phyloP scores from a whole-genome alignment of 2,888 invertebrate genomes.

The Thereva unica region DNA sequence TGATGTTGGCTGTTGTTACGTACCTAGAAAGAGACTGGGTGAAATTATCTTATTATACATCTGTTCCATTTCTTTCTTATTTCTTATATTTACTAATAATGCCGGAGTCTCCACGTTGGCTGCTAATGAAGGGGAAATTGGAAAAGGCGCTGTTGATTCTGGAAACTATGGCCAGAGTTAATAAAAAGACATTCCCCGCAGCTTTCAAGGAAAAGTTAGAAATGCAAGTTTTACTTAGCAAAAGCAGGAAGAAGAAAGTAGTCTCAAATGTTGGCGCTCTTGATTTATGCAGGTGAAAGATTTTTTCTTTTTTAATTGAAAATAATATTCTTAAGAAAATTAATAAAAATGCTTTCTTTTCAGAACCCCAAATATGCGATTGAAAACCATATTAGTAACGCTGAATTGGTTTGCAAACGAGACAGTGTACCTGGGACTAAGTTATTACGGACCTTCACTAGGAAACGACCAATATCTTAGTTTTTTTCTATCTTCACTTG shows the following conservation, averaged over 20 bases:
- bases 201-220: conserved; percentile 74
- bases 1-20: conserved; percentile 81
- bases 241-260: conserved; percentile 63
- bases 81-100: conserved; percentile 84
- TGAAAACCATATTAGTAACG: conserved; percentile 84
- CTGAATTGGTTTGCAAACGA: conserved; percentile 92
- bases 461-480: conserved; percentile 87
- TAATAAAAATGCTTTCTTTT: background rate
- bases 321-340: background rate
- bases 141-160: conserved; percentile 81
- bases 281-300: conserved; percentile 53
- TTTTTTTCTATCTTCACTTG: conserved; percentile 82
- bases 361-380: conserved; percentile 84
- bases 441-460: conserved; percentile 87
- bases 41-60: conserved; percentile 76
- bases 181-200: conserved; percentile 74
- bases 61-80: conserved; percentile 82
- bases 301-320: background rate
- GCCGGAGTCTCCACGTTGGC: conserved; percentile 91
- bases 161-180: conserved; percentile 75
- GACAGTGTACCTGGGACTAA: conserved; percentile 88
- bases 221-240: conserved; percentile 70
- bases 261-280: conserved; percentile 57
- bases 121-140: conserved; percentile 79
- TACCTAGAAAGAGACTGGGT: conserved; percentile 86